Conservation (phyloP, 2,888 invertebrate species). For the Drosophila parthenogenetica region DNA sequence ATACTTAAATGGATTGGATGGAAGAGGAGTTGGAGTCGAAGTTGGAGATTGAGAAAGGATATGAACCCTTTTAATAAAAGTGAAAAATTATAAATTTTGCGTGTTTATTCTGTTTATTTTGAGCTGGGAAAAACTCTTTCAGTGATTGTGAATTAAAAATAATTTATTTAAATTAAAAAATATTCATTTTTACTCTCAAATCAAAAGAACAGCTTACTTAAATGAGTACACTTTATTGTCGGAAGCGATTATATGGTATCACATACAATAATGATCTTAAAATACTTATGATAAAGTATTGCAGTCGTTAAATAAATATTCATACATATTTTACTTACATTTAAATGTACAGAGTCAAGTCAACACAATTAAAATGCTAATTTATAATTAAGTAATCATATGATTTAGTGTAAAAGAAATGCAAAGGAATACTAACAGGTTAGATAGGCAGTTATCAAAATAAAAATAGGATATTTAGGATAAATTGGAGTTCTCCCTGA, state of each 20-base stretch:
- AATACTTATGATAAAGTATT: constrained; percentile 15
- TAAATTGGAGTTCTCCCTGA: constrained; percentile 71
- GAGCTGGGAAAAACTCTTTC: neutral
- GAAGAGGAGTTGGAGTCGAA: constrained; percentile 10
- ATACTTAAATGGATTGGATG: constrained; percentile 54
- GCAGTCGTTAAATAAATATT: constrained; percentile 39
- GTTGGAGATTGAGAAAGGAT: constrained; percentile 46
- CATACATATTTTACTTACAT: constrained; percentile 2
- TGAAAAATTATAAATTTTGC: constrained; percentile 32
- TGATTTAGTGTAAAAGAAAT: constrained; percentile 39
- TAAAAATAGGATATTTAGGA: constrained; percentile 14
- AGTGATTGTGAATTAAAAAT: neutral
- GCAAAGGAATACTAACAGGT: constrained; percentile 45
- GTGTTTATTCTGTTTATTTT: constrained; percentile 5
- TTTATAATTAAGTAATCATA: constrained; percentile 22
- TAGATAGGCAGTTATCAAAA: neutral
- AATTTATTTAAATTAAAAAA: neutral
- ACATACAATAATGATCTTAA: constrained; percentile 10
- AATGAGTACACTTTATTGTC: neutral
- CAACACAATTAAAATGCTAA: constrained; percentile 9
- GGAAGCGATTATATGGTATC: constrained; percentile 3
- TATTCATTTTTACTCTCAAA: too few species aligned
- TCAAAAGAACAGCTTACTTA: too few species aligned
- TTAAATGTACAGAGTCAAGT: constrained; percentile 9
- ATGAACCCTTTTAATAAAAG: constrained; percentile 73